Base-by-base conservation (phyloP, 1,140 invertebrate species). In the Sycophila sp. region DNA sequence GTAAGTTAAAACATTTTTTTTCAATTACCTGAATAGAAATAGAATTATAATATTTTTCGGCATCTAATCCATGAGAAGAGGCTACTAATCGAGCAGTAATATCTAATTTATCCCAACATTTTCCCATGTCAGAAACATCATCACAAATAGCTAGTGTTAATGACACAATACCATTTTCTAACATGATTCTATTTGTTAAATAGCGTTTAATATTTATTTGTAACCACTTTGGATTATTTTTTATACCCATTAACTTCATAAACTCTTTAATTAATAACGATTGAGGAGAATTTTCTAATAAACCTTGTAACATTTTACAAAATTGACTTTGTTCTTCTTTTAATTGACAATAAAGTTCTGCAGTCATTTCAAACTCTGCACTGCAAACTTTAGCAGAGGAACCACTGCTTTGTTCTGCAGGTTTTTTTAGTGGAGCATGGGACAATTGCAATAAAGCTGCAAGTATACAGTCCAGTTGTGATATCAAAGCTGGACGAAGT, bases 361-460 rank as follows among this genome's bases (percentile, higher is more conserved):
- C 17, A 19, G 82, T 78, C 79, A 85, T 83, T 45, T 36, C 45
- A 71, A 81, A 78, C 30, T 78, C 53, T 30, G 72, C 24, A 15
- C 74, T 72, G 6, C 36, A 40, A n/a, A n/a, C n/a, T n/a, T n/a
- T n/a, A 42, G 5, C 19, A 28, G 4, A 15, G 36, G 11, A 28
- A 34, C 10, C 15, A 36, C 15, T 38, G 51, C 55, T 60, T 66
- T 15, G 13, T 28, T 22, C 13, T 47, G 59, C 62, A 28, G 90
- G 91, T 82, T 90, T 90, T 58, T 85, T 88, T 26, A 92, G 76
- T 63, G 90, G 90, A 24, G 89, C 90, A 86, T 89, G 89, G 28
- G 88, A 86, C 62, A 94, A 82, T 82, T 94, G 93, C 74, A 93
- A 88, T n/a, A 94, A 79, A 8, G 88, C 88, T 72, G 89, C 89